phyloP scores from a whole-genome alignment of 1,140 invertebrate species.

The Atta cephalotes region DNA sequence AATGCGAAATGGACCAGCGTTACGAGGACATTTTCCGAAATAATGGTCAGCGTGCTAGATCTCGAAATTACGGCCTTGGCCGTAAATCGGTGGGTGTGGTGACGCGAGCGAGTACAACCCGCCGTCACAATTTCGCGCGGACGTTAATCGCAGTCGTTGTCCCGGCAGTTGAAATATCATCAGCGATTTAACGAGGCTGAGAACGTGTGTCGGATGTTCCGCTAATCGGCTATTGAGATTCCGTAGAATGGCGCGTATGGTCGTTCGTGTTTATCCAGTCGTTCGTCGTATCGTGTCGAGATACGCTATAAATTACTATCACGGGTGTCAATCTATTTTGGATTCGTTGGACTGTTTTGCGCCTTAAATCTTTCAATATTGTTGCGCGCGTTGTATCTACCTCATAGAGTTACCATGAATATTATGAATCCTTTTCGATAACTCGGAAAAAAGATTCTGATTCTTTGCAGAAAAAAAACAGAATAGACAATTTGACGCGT shows the following conservation, averaged over 20 bases:
- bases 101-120: constrained; percentile 9
- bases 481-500: constrained; percentile 30
- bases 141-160: constrained; percentile 67
- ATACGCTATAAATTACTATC: neutral
- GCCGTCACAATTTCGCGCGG: constrained; percentile 65
- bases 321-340: neutral
- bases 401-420: neutral
- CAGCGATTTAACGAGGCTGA: constrained; percentile 54
- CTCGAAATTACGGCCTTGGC: constrained; percentile 57
- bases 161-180: constrained; percentile 63
- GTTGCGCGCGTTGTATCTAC: no score
- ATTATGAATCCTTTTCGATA: neutral
- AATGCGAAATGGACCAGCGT: constrained; percentile 23
- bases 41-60: constrained; percentile 47
- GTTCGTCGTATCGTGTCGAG: neutral
- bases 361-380: neutral
- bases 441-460: neutral
- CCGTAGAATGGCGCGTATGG: constrained; percentile 1
- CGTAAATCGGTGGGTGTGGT: constrained; percentile 64
- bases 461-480: constrained; percentile 4
- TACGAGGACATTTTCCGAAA: constrained; percentile 39
- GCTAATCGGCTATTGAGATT: constrained; percentile 33
- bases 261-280: constrained; percentile 14
- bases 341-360: neutral
- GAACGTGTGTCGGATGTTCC: constrained; percentile 33